Evolutionary conservation across 2,888 invertebrate genomes (phyloP), one percentile per base, ranked within the genome.

Genomic region (Fragum fragum): DNA sequence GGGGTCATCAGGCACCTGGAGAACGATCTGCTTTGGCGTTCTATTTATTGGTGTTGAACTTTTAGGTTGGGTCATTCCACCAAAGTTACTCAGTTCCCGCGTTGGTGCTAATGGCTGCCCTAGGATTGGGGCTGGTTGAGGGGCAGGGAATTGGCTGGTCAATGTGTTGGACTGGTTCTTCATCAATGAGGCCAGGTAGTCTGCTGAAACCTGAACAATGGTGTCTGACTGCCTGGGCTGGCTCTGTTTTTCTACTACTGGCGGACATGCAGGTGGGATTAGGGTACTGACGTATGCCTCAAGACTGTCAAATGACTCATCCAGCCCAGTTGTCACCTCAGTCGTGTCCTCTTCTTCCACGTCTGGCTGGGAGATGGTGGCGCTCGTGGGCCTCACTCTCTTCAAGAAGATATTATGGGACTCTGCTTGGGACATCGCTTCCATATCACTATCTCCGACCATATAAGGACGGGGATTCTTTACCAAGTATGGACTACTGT

Each of bases 341-440:
- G 63, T 39, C 11, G 63, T n/a, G 36, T n/a, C 21, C 36, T 63
- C 63, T 6, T 28, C 36, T 39, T 26, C 23, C 0, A 23, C 28
- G 28, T 6, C 63, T 63, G 36, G n/a, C 28, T 32, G 36, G 11
- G 39, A 18, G 7, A 32, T n/a, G 0, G 39, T 36, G 3, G 63
- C 36, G 28, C 39, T 29, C 9, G n/a, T 14, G 32, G 63, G 6
- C 21, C 11, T 63, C n/a, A 21, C n/a, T 18, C n/a, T 63, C 36
- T 63, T 29, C 16, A 16, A 29, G 18, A 32, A 39, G 32, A 63
- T 36, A 9, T 16, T 14, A 5, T 63, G 63, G 6, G 63, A 63
- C 36, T 63, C 18, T 23, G 32, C 63, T 29, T 63, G 32, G n/a
- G 63, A 63, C 39, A 32, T 6, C 11, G 63, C 63, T 3, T 39